These are phyloP conservation scores for Lysiphlebus fabarum DNA, from an alignment of 1,140 invertebrate species.

Conservation along the genomic window DNA sequence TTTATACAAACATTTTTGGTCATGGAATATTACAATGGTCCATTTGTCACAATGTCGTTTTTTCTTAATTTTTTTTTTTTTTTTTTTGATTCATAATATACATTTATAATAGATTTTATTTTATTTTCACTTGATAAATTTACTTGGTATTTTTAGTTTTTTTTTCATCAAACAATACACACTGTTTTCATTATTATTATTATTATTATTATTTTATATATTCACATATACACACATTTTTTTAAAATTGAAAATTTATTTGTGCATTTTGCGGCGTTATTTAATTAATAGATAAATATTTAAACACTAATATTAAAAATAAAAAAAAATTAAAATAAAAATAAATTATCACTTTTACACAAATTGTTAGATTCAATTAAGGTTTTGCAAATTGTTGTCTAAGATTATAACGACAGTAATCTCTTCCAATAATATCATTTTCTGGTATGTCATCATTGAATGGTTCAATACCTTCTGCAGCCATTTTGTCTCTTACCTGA, in stretches of 20 bases:
- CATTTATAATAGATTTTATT: slow-evolving; percentile 6
- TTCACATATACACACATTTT: slow-evolving; percentile 1
- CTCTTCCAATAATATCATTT: slow-evolving; percentile 50
- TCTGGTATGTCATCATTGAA: slow-evolving; percentile 49
- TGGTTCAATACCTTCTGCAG: slow-evolving; percentile 47
- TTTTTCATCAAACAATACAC: slow-evolving; percentile 6
- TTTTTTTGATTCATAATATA: slow-evolving; percentile 7
- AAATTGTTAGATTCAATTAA: slow-evolving; percentile 12
- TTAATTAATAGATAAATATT: background rate
- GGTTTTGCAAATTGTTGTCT: slow-evolving; percentile 30
- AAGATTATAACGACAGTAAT: slow-evolving; percentile 50
- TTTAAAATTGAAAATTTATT: slow-evolving; percentile 1
- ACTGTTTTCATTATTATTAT: too few species aligned
- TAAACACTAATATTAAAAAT: background rate
- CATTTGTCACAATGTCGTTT: slow-evolving; percentile 10
- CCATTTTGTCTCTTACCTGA: slow-evolving; percentile 48
- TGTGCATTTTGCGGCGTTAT: background rate
- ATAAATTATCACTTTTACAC: slow-evolving; percentile 29
- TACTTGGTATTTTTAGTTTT: slow-evolving; percentile 8
- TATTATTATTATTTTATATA: too few species aligned
- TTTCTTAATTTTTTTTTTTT: slow-evolving; percentile 22
- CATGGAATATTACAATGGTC: slow-evolving; percentile 27
- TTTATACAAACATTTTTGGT: slow-evolving; percentile 28
- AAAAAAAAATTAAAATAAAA: slow-evolving; percentile 1
- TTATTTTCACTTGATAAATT: slow-evolving; percentile 11